phyloP scores from a whole-genome alignment of 2,797 vertebrate species.

The Xenentodon cancila region DNA sequence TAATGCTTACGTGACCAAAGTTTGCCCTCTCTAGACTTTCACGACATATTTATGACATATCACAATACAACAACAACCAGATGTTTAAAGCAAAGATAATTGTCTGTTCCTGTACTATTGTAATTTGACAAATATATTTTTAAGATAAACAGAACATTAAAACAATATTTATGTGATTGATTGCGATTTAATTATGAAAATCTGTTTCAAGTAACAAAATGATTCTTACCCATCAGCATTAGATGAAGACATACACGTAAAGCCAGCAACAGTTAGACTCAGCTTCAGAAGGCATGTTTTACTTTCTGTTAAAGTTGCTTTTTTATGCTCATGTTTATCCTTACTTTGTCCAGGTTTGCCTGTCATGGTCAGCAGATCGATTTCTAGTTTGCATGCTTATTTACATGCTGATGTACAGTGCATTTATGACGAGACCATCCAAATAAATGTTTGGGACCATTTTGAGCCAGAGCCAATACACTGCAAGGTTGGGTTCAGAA shows the following conservation, averaged over 20 bases:
- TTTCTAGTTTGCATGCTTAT: background rate
- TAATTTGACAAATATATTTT: too few relatives aligned
- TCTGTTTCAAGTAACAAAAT: slow-evolving; percentile 22
- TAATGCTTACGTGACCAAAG: too few relatives aligned
- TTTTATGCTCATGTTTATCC: background rate
- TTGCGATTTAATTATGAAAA: background rate
- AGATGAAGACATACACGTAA: slow-evolving; percentile 7
- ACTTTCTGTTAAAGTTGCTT: background rate
- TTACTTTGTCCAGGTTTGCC: background rate
- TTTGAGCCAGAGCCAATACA: background rate
- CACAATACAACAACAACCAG: too few relatives aligned
- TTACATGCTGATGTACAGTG: background rate
- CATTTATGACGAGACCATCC: background rate
- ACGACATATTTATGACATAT: too few relatives aligned
- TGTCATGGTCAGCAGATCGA: background rate
- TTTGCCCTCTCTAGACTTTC: too few relatives aligned
- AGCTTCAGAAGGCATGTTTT: too few relatives aligned
- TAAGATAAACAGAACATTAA: too few relatives aligned
- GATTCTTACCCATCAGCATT: slow-evolving; percentile 11
- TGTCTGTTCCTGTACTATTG: too few relatives aligned
- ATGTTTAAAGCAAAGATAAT: too few relatives aligned
- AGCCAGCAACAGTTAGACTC: too few relatives aligned
- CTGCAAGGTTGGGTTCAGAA: background rate
- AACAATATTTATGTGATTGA: too few relatives aligned
- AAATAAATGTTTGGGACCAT: background rate